Base-by-base conservation (phyloP, 2,113 vertebrate genomes). In the Myotis davidii region DNA sequence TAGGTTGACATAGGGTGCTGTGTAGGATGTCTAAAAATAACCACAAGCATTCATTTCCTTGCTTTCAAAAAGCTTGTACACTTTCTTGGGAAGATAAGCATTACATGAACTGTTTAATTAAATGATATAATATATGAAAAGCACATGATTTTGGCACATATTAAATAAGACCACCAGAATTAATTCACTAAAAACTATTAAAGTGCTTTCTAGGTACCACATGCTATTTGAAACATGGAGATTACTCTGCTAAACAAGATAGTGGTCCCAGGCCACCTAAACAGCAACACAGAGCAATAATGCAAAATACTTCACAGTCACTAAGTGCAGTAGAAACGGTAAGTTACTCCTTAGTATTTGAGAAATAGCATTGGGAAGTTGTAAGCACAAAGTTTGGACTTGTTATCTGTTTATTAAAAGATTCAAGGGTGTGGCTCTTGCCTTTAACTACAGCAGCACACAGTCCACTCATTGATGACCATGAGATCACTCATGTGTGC, bases 321-420 rank as follows among this genome's bases (percentile, higher is more conserved):
- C 42, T 27, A 54, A 74, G 27, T 27, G 13, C 20, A 27, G n/a
- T 74, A 61, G 25, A 92, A 34, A 52, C 45, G 70, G 79, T 37
- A 56, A 67, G 69, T 76, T 61, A 37, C 64, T 79, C 18, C 45
- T 87, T 76, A 59, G 72, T 59, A 70, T 70, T 32, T 84, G 37
- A 77, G 69, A 95, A 91, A 91, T 87, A 54, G 45, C 74, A 32
- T 39, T 69, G 67, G 56, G 45, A 73, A 81, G 8, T 82, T 76
- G 34, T 64, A 52, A 32, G 45, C 48, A 73, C 65, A 73, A 93
- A 84, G 45, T 83, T 79, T 74, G 34, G 34, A 54, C 65, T 64
- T 74, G 27, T 81, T 59, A 52, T 48, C 67, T 59, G 37, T 74
- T 67, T 79, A 42, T 37, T 29, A 14, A 52, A 79, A 39, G 25